Conservation (phyloP, 30 jellyfish, hydroid and myxozoan genomes). For the Haliclystus octoradiatus region DNA sequence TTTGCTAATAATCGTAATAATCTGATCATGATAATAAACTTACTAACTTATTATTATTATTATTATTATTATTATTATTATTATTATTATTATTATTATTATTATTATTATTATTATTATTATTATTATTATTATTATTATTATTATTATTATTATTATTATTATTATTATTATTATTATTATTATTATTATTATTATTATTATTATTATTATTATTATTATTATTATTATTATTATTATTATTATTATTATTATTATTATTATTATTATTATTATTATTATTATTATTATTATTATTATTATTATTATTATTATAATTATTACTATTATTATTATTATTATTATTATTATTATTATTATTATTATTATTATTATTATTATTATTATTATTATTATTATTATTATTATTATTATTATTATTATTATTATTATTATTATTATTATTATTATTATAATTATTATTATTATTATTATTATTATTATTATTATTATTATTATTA, state of each 20-base stretch:
- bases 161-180: neutral
- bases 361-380: neutral
- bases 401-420: neutral
- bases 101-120: neutral
- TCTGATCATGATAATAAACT: too few species aligned
- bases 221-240: neutral
- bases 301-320: neutral
- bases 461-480: neutral
- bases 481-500: neutral
- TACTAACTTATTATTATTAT: too few species aligned
- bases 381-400: neutral
- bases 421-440: neutral
- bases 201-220: neutral
- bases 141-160: neutral
- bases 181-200: neutral
- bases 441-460: neutral
- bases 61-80: neutral
- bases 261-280: neutral
- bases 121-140: neutral
- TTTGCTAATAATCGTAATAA: too few species aligned
- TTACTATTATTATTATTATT: conserved; percentile 1
- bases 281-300: neutral
- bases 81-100: neutral
- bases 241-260: neutral
- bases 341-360: neutral